Evolutionary conservation across 2,797 vertebrate species (phyloP).

Genomic region (Syndactyla subalaris): DNA sequence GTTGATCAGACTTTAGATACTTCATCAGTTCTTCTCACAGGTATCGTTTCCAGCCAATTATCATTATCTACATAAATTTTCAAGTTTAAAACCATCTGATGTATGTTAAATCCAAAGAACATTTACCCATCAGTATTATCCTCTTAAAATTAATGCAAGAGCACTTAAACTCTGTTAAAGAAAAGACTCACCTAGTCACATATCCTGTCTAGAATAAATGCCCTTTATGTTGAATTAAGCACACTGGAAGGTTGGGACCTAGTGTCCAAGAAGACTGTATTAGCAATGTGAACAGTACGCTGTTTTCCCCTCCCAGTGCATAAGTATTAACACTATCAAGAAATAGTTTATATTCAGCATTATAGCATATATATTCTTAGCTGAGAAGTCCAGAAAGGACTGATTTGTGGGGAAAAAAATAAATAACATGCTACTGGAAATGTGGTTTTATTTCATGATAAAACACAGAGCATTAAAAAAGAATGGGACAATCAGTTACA

Average conservation of each 20-base stretch:
- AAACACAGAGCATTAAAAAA: not conserved
- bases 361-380: not conserved
- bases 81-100: not conserved
- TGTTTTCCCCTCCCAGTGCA: not conserved
- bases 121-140: not conserved
- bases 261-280: not conserved
- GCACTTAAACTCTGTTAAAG: not conserved
- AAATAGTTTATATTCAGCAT: not conserved
- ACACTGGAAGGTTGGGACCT: not conserved
- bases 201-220: not conserved
- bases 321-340: not conserved
- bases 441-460: not conserved
- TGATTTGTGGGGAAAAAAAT: not conserved
- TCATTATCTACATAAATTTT: not conserved
- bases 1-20: not conserved
- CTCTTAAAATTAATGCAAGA: not conserved
- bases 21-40: not conserved
- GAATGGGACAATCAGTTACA: not conserved
- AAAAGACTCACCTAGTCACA: not conserved
- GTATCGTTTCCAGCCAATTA: not conserved
- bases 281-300: not conserved
- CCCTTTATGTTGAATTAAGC: not conserved
- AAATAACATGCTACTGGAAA: not conserved
- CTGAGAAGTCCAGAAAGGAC: not conserved
- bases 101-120: not conserved